These are phyloP conservation scores for Papilio aristodemus DNA, from an alignment of 1,140 invertebrate species.

Conservation along the genomic window DNA sequence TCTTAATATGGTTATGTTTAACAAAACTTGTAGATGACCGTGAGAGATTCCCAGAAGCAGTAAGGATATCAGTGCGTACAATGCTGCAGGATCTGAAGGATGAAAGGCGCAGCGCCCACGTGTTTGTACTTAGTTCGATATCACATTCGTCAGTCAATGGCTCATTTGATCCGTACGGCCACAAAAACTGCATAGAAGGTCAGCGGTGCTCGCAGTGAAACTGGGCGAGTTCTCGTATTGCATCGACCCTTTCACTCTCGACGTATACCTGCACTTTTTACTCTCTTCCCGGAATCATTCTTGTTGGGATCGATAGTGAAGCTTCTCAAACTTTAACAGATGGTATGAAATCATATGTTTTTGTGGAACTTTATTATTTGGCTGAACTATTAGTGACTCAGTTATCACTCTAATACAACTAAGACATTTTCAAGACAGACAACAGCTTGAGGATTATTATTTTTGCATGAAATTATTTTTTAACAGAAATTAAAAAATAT, in stretches of 20 bases:
- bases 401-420: neutral
- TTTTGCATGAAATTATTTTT: too few relatives aligned
- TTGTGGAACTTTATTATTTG: neutral
- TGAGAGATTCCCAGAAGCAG: slow-evolving; percentile 33
- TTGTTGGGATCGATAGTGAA: slow-evolving; percentile 44
- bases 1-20: neutral
- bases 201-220: slow-evolving; percentile 62
- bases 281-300: slow-evolving; percentile 66
- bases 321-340: slow-evolving; percentile 51
- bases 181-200: slow-evolving; percentile 69
- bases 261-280: slow-evolving; percentile 78
- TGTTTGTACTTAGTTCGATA: slow-evolving; percentile 68
- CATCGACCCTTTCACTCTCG: slow-evolving; percentile 79
- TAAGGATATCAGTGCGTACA: slow-evolving; percentile 57
- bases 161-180: slow-evolving; percentile 57
- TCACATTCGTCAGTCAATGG: slow-evolving; percentile 53
- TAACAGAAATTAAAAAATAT: too few relatives aligned
- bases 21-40: slow-evolving; percentile 9
- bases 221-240: slow-evolving; percentile 74
- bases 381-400: neutral
- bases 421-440: too few relatives aligned
- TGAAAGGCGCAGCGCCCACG: slow-evolving; percentile 67
- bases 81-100: slow-evolving; percentile 55
- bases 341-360: slow-evolving; percentile 7
- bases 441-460: too few relatives aligned